A percentile compares a stretch with the other conserved stretches of the same genome.
Evolutionary conservation across 2,797 vertebrate species (phyloP).

Genomic region (Gallinago solitaria): DNA sequence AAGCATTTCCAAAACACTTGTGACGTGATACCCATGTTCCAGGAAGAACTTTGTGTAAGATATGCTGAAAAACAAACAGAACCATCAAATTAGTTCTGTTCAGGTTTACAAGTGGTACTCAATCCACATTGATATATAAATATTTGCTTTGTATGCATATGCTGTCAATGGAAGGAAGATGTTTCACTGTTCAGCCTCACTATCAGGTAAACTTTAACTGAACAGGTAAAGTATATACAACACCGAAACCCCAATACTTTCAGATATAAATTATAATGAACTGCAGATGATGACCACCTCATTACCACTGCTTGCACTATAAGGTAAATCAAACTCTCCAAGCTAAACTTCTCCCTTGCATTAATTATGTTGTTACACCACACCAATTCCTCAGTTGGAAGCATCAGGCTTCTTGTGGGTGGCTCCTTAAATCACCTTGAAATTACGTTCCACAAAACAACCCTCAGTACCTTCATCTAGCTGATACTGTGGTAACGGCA

Average conservation of each 20-base stretch:
- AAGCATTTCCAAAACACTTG: background rate
- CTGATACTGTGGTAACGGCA: too few species aligned
- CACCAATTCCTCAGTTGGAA: background rate
- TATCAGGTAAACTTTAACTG: background rate
- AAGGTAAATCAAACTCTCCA: background rate
- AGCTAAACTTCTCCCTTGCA: background rate
- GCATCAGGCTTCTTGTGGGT: background rate
- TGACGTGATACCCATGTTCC: background rate
- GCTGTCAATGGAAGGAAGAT: background rate
- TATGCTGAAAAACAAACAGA: background rate
- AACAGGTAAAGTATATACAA: background rate
- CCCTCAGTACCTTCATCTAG: background rate
- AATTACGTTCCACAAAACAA: background rate
- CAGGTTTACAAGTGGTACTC: background rate
- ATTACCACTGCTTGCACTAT: background rate
- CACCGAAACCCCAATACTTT: background rate
- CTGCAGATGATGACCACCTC: background rate
- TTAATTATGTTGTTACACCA: background rate
- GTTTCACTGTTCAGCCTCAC: background rate
- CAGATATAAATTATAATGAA: background rate
- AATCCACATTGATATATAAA: background rate
- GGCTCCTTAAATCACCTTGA: background rate
- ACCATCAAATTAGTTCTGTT: background rate
- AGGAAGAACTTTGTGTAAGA: background rate
- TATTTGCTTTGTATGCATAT: background rate